phyloP scores from a whole-genome alignment of 1,140 invertebrate species.

The Papilio xuthus region DNA sequence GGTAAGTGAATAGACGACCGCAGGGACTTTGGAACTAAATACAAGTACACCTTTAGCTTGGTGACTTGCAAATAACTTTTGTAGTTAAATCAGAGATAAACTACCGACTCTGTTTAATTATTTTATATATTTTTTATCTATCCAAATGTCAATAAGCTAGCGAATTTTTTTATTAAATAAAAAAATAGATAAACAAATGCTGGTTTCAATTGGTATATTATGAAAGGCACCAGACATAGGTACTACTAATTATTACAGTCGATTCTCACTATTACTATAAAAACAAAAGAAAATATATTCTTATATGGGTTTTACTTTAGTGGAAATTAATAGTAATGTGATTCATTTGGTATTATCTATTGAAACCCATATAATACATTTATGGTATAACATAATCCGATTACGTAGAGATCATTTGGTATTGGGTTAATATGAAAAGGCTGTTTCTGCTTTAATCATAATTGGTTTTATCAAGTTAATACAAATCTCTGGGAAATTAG shows the following conservation, averaged over 20 bases:
- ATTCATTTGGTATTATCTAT: background rate
- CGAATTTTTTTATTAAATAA: no score
- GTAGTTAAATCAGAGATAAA: background rate
- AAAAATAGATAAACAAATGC: no score
- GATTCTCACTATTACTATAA: no score
- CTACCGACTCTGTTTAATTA: no score
- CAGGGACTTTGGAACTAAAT: background rate
- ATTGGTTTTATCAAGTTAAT: background rate
- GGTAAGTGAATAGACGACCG: background rate
- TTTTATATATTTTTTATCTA: no score
- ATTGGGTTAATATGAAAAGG: slow-evolving; percentile 18
- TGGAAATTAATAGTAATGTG: background rate
- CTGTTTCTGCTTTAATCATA: background rate
- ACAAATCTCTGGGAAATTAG: background rate
- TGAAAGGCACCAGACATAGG: no score
- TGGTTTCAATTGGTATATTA: no score
- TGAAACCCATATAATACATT: background rate
- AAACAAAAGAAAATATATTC: no score
- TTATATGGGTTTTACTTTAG: no score
- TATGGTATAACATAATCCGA: slow-evolving; percentile 1
- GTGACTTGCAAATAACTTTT: background rate
- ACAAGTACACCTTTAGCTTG: background rate
- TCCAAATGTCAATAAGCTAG: no score
- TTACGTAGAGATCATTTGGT: background rate
- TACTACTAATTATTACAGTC: no score